Conservation (phyloP, 2,888 invertebrate species). For the Hoplodrina blanda region DNA sequence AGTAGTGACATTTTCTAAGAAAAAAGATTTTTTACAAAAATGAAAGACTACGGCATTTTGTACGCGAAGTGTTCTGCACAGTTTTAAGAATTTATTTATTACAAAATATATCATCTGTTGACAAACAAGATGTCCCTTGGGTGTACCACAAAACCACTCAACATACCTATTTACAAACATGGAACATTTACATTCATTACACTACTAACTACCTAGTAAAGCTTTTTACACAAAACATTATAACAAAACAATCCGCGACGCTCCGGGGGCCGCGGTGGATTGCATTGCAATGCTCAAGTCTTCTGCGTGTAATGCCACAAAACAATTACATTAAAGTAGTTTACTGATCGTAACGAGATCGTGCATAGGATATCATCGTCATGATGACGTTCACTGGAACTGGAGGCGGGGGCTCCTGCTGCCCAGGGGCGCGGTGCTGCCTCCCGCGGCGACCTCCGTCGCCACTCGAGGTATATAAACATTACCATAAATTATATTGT, state of each 20-base stretch:
- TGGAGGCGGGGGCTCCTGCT: conserved; percentile 65
- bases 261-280: conserved; percentile 65
- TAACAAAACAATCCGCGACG: conserved; percentile 84
- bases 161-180: conserved; percentile 87
- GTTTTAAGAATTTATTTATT: conserved; percentile 65
- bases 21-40: conserved; percentile 63
- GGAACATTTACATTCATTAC: conserved; percentile 81
- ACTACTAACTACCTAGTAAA: conserved; percentile 87
- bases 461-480: conserved; percentile 82
- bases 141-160: conserved; percentile 79
- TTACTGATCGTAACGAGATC: conserved; percentile 91
- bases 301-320: conserved; percentile 88
- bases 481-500: conserved; percentile 86
- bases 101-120: conserved; percentile 62
- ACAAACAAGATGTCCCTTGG: conserved; percentile 56
- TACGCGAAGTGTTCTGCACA: conserved; percentile 72
- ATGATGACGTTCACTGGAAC: conserved; percentile 86
- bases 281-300: conserved; percentile 89
- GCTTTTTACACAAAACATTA: conserved; percentile 89
- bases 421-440: conserved; percentile 59
- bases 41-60: conserved; percentile 68
- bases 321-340: conserved; percentile 83
- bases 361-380: conserved; percentile 88
- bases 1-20: conserved; percentile 73
- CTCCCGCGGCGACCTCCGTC: conserved; percentile 65